Evolutionary conservation across 2,797 vertebrate species (phyloP).

Genomic region (Falco rusticolus): DNA sequence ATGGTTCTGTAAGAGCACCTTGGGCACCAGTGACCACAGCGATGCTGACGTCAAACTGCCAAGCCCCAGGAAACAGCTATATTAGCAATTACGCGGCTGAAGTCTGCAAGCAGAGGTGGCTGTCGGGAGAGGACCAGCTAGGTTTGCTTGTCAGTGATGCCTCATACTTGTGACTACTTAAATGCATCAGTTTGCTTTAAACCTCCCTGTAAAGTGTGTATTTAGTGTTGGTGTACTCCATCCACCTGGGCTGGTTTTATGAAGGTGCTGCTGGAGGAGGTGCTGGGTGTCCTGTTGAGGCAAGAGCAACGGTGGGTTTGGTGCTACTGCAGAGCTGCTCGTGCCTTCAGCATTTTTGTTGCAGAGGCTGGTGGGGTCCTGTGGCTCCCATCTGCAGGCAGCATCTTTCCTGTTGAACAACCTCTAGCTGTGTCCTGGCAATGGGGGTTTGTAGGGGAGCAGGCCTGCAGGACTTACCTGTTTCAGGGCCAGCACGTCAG

Average conservation of each 20-base stretch:
- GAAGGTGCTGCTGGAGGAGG: background rate
- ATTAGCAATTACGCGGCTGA: background rate
- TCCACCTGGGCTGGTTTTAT: background rate
- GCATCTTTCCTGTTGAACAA: background rate
- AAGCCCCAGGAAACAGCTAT: conserved; percentile 3
- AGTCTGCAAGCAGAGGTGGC: conserved; percentile 19
- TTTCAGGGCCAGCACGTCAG: background rate
- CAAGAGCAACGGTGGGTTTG: background rate
- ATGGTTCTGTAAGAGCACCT: conserved; percentile 58
- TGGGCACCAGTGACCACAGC: background rate
- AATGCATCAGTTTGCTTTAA: background rate
- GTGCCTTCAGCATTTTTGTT: background rate
- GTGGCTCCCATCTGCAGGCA: background rate
- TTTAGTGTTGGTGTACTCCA: background rate
- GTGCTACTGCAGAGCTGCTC: background rate
- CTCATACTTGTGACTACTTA: background rate
- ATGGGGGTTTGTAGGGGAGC: background rate
- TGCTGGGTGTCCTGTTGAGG: background rate
- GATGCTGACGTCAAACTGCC: conserved; percentile 23
- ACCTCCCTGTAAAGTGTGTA: background rate
- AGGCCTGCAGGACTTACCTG: background rate
- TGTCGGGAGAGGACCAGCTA: background rate
- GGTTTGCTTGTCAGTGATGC: background rate
- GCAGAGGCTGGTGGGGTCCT: background rate
- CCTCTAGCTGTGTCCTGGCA: background rate